These are phyloP conservation scores for Synergus japonicus DNA, from an alignment of 2,888 invertebrate genomes.

Conservation along the genomic window DNA sequence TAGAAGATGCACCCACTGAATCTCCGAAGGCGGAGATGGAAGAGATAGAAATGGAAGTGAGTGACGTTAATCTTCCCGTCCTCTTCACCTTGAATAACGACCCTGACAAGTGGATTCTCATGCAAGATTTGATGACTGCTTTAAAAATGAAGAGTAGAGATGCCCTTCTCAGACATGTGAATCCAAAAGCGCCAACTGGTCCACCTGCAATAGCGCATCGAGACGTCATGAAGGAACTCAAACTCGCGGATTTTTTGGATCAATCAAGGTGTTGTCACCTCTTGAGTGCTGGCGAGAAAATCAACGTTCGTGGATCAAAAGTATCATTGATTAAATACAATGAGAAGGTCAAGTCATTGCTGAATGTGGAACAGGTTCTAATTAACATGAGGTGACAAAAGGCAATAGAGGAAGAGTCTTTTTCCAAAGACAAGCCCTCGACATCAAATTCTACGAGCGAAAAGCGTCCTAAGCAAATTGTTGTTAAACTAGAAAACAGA, in stretches of 20 bases:
- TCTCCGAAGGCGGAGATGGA: slow-evolving; percentile 78
- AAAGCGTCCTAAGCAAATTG: slow-evolving; percentile 23
- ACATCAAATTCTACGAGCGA: slow-evolving; percentile 57
- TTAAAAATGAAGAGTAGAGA: slow-evolving; percentile 90
- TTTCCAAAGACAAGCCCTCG: slow-evolving; percentile 63
- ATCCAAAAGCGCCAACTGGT: slow-evolving; percentile 78
- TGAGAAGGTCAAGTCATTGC: slow-evolving; percentile 88
- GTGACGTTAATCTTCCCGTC: slow-evolving; percentile 88
- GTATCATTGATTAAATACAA: slow-evolving; percentile 91
- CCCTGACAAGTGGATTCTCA: slow-evolving; percentile 87
- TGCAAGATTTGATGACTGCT: slow-evolving; percentile 88
- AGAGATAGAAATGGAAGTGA: slow-evolving; percentile 89
- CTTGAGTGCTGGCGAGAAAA: slow-evolving; percentile 87
- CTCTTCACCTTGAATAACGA: slow-evolving; percentile 84
- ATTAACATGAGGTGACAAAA: slow-evolving; percentile 81
- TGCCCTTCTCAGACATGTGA: slow-evolving; percentile 86
- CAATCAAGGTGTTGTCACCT: slow-evolving; percentile 89
- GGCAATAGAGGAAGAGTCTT: slow-evolving; percentile 61
- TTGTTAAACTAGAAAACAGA: slow-evolving; percentile 33
- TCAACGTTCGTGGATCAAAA: slow-evolving; percentile 89
- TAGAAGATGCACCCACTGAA: slow-evolving; percentile 79
- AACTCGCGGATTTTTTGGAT: slow-evolving; percentile 89
- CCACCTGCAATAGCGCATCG: slow-evolving; percentile 79
- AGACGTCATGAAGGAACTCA: slow-evolving; percentile 83
- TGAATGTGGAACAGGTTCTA: slow-evolving; percentile 88